Percentiles rank a stretch among this genome's conserved stretches.
Conservation (phyloP, 2,888 invertebrate genomes). For the Dicranocentrus wangi region DNA sequence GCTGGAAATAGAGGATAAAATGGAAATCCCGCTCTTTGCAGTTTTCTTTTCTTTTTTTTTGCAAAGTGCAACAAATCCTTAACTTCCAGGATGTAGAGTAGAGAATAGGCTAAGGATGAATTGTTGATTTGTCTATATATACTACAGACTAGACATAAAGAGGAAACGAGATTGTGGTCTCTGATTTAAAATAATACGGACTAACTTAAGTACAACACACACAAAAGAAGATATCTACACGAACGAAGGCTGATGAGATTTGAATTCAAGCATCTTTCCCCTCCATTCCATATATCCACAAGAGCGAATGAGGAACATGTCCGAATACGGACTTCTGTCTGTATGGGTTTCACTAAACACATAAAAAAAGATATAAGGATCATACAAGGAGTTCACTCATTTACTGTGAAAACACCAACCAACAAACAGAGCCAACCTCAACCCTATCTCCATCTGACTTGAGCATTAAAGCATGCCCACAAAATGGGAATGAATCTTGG, state of each 20-base stretch:
- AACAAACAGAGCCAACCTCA: constrained; percentile 5
- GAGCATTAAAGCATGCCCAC: constrained; percentile 2
- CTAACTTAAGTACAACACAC: not conserved
- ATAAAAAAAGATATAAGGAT: not conserved
- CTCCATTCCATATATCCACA: not conserved
- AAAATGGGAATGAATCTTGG: constrained; percentile 18
- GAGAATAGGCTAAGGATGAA: not conserved
- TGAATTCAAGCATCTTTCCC: not conserved
- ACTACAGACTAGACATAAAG: not conserved
- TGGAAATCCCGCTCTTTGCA: too few species aligned
- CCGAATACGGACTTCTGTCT: too few species aligned
- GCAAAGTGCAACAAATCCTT: constrained; percentile 2
- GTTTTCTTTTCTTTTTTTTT: too few species aligned
- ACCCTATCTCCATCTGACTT: constrained; percentile 16
- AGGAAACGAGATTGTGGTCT: constrained; percentile 2
- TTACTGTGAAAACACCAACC: not conserved
- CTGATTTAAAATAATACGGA: constrained; percentile 5
- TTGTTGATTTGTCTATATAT: too few species aligned
- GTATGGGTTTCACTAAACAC: not conserved
- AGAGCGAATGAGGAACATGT: too few species aligned
- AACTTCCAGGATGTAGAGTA: constrained; percentile 5
- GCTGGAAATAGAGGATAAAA: too few species aligned
- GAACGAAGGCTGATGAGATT: not conserved
- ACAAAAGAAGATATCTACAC: not conserved
- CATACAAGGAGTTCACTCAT: not conserved